A percentile compares a stretch with the other conserved stretches of the same genome.
These are phyloP conservation scores for Porites divaricata DNA, from an alignment of 92 coral and sea anemone genomes.

Conservation along the genomic window DNA sequence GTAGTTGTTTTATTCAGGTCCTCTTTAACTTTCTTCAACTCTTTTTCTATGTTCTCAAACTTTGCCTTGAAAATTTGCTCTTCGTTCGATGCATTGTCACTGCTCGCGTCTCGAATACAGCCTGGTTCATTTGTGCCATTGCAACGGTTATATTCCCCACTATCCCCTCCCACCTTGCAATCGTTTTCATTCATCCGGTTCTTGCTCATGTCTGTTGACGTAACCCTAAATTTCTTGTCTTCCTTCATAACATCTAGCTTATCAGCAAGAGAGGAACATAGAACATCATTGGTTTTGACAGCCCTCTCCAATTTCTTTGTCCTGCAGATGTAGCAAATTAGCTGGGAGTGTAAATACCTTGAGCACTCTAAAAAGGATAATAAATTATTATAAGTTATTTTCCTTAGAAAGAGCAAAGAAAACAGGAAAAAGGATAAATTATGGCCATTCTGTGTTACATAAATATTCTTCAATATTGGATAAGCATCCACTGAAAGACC, in stretches of 20 bases:
- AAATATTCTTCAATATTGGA: too few species aligned
- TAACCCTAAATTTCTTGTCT: conserved; percentile 30
- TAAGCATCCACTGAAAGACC: too few species aligned
- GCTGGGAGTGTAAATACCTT: conserved; percentile 34
- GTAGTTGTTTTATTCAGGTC: conserved; percentile 46
- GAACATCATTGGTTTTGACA: conserved; percentile 54
- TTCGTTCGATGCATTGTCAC: conserved; percentile 29
- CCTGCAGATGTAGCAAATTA: conserved; percentile 50
- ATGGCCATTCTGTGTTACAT: too few species aligned
- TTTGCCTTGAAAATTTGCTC: conserved; percentile 49
- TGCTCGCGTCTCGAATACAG: conserved; percentile 12
- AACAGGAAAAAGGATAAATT: too few species aligned
- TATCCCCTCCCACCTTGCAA: not conserved
- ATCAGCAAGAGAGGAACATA: conserved; percentile 59
- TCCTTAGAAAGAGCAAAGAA: too few species aligned
- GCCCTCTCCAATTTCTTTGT: conserved; percentile 67
- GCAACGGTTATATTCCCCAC: conserved; percentile 21
- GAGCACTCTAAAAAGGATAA: conserved; percentile 36
- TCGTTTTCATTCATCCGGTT: conserved; percentile 25
- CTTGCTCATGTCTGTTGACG: conserved; percentile 43
- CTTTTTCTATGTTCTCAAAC: conserved; percentile 61
- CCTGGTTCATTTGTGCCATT: conserved; percentile 6
- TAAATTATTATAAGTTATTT: not conserved
- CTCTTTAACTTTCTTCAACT: conserved; percentile 50
- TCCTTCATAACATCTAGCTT: conserved; percentile 79